These are phyloP conservation scores for Taenioides sp. DNA, from an alignment of 2,797 vertebrate genomes.

Conservation along the genomic window DNA sequence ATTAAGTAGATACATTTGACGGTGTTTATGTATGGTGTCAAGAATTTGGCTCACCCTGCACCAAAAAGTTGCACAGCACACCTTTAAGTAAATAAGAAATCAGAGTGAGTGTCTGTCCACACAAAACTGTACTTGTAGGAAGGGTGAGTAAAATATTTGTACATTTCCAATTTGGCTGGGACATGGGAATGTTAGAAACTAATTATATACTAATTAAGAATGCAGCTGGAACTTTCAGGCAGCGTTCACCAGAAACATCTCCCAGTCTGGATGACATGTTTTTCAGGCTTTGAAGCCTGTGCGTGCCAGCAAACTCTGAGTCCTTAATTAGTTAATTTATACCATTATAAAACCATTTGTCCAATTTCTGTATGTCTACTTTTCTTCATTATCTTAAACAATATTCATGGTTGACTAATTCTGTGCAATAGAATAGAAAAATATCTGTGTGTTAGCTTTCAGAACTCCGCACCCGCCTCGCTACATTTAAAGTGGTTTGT, in stretches of 20 bases:
- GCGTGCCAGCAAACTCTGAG: neutral
- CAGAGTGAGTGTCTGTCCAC: no score
- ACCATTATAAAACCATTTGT: neutral
- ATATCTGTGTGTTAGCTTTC: neutral
- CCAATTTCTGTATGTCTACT: neutral
- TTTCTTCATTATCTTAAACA: neutral
- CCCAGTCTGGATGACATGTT: neutral
- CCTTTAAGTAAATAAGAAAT: no score
- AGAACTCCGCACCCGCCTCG: neutral
- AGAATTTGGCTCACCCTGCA: no score
- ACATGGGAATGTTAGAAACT: neutral
- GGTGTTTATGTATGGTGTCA: no score
- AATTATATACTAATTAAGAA: conserved; percentile 2
- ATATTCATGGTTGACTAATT: neutral
- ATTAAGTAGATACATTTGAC: no score
- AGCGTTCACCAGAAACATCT: neutral
- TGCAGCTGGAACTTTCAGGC: neutral
- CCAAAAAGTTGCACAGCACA: no score
- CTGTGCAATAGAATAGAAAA: neutral
- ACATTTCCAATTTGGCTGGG: neutral
- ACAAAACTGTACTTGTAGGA: neutral
- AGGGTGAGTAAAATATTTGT: neutral
- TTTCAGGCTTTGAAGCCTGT: neutral
- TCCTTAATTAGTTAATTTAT: neutral
- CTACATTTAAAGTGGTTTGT: neutral